Conservation (phyloP, 2,113 vertebrate genomes). For the Brachirus orientalis region DNA sequence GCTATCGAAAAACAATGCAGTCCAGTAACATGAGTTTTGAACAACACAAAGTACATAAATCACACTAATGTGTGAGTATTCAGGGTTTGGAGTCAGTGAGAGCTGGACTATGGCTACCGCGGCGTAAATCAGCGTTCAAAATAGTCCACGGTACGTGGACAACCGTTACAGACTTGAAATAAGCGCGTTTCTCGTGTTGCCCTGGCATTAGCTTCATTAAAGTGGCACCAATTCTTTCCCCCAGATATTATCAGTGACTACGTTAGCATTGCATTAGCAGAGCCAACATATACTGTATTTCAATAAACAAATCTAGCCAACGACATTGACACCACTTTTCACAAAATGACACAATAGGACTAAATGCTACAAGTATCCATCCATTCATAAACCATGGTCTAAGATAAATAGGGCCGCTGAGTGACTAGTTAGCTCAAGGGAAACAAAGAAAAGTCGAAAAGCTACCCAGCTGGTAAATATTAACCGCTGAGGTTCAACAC, state of each 20-base stretch:
- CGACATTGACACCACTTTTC: neutral
- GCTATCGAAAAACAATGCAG: too few relatives aligned
- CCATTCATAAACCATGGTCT: neutral
- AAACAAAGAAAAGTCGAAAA: constrained; percentile 79
- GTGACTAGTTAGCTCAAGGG: constrained; percentile 20
- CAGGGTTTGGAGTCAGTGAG: neutral
- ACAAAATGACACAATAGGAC: neutral
- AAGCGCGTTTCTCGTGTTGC: neutral
- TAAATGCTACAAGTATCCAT: neutral
- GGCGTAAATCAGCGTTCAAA: constrained; percentile 8
- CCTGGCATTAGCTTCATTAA: constrained; percentile 36
- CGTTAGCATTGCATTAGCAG: constrained; percentile 39
- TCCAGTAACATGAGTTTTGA: too few relatives aligned
- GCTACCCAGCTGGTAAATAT: constrained; percentile 59
- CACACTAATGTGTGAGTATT: too few relatives aligned
- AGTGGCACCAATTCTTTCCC: constrained; percentile 30
- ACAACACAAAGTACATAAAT: too few relatives aligned
- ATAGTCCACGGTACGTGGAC: neutral
- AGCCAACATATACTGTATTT: constrained; percentile 3
- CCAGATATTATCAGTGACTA: constrained; percentile 30
- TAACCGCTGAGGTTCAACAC: constrained; percentile 44
- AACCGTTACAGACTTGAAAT: neutral
- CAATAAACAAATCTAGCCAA: constrained; percentile 26
- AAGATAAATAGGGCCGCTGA: neutral
- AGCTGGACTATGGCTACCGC: neutral